phyloP scores from a whole-genome alignment of 2,797 vertebrate genomes.

The Hyperoplus lanceolatus region DNA sequence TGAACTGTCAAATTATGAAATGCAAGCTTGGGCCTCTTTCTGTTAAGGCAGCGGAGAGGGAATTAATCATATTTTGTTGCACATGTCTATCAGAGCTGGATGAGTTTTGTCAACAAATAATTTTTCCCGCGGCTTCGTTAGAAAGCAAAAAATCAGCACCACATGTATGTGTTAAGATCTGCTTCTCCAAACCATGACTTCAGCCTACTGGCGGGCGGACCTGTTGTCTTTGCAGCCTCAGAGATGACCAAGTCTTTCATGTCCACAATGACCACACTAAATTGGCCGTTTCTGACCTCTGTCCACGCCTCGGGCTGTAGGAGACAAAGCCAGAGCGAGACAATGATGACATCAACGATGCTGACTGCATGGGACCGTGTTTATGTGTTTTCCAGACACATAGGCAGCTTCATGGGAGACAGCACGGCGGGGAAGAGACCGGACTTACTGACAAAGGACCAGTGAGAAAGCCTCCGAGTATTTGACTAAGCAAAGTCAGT shows the following conservation, averaged over 20 bases:
- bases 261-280: constrained; percentile 21
- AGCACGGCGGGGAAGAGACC: neutral
- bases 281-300: constrained; percentile 4
- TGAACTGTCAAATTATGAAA: constrained; percentile 39
- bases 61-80: constrained; percentile 39
- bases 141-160: constrained; percentile 34
- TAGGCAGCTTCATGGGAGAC: constrained; percentile 8
- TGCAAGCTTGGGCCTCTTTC: constrained; percentile 8
- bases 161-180: constrained; percentile 14
- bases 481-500: constrained; percentile 45
- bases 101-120: constrained; percentile 42
- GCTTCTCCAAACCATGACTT: constrained; percentile 39
- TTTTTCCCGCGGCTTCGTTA: constrained; percentile 14
- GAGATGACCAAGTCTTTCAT: constrained; percentile 32
- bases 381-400: constrained; percentile 26
- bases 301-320: constrained; percentile 31
- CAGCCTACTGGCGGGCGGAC: constrained; percentile 34
- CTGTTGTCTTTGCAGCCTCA: constrained; percentile 47
- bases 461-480: neutral
- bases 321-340: constrained; percentile 25
- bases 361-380: constrained; percentile 21
- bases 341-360: constrained; percentile 36
- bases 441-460: constrained; percentile 4
- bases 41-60: constrained; percentile 32
- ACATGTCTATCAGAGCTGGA: constrained; percentile 37